These are phyloP conservation scores for Danio jaintianensis DNA, from an alignment of 2,797 vertebrate species.

Conservation along the genomic window DNA sequence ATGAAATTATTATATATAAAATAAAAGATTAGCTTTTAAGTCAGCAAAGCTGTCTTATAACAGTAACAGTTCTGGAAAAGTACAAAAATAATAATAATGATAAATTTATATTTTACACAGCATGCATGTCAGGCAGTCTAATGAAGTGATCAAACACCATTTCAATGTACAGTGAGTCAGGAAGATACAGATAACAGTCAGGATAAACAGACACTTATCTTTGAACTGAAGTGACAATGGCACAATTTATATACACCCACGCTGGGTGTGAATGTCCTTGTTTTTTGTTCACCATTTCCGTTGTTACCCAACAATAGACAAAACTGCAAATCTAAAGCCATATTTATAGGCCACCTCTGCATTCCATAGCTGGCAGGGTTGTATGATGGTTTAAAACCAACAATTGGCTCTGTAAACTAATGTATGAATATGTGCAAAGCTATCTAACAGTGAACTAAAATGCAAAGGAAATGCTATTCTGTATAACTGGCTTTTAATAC, in stretches of 20 bases:
- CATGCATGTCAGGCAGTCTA: no score
- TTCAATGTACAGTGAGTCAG: not conserved
- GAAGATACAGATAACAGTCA: not conserved
- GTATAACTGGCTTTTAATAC: not conserved
- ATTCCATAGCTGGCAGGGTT: conserved; percentile 31
- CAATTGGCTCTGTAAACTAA: conserved; percentile 11
- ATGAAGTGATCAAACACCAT: not conserved
- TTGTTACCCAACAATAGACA: conserved; percentile 36
- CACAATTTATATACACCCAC: conserved; percentile 25
- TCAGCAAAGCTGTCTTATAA: not conserved
- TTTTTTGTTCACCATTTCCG: not conserved
- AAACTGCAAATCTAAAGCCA: conserved; percentile 29
- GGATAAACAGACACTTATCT: conserved; percentile 1
- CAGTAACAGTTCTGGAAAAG: not conserved
- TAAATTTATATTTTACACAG: not conserved
- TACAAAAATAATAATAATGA: not conserved
- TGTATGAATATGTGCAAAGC: not conserved
- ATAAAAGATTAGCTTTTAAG: no score
- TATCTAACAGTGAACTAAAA: not conserved
- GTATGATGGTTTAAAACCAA: not conserved
- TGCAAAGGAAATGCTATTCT: not conserved
- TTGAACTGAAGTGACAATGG: conserved; percentile 6
- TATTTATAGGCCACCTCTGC: conserved; percentile 7
- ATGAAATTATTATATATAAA: no score
- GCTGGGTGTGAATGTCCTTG: conserved; percentile 35